Percentiles rank a stretch among this genome's conserved stretches.
These are phyloP conservation scores for Trimorus sp. DNA, from an alignment of 2,888 invertebrate genomes.

Conservation along the genomic window DNA sequence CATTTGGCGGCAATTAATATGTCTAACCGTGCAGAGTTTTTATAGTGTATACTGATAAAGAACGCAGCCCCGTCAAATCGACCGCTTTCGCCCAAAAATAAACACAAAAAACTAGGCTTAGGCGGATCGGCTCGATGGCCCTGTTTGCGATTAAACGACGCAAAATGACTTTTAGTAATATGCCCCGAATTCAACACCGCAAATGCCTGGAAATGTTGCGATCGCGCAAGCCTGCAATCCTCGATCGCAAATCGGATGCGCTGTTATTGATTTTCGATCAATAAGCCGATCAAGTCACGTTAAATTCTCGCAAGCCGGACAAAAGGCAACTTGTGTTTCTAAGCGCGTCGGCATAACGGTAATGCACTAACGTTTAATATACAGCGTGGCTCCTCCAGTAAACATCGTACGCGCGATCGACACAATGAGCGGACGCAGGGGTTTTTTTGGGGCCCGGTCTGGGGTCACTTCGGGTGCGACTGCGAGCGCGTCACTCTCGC, in stretches of 20 bases:
- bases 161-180: too few species aligned
- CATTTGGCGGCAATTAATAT: too few species aligned
- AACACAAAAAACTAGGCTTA: too few species aligned
- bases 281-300: constrained; percentile 28
- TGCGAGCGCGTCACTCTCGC: constrained; percentile 37
- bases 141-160: too few species aligned
- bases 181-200: too few species aligned
- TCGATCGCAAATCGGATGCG: not conserved
- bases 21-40: too few species aligned
- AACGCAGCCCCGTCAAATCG: too few species aligned
- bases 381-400: constrained; percentile 42
- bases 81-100: too few species aligned
- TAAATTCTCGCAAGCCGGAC: not conserved
- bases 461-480: constrained; percentile 32
- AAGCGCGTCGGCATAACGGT: constrained; percentile 44
- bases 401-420: constrained; percentile 50
- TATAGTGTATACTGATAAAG: too few species aligned
- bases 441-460: constrained; percentile 34
- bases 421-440: constrained; percentile 42
- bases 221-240: not conserved
- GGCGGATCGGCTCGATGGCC: too few species aligned
- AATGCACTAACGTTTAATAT: constrained; percentile 60
- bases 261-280: constrained; percentile 6
- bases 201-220: not conserved
- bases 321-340: constrained; percentile 46